Evolutionary conservation across 2,113 vertebrate genomes (phyloP).

Genomic region (Leptosomus discolor): DNA sequence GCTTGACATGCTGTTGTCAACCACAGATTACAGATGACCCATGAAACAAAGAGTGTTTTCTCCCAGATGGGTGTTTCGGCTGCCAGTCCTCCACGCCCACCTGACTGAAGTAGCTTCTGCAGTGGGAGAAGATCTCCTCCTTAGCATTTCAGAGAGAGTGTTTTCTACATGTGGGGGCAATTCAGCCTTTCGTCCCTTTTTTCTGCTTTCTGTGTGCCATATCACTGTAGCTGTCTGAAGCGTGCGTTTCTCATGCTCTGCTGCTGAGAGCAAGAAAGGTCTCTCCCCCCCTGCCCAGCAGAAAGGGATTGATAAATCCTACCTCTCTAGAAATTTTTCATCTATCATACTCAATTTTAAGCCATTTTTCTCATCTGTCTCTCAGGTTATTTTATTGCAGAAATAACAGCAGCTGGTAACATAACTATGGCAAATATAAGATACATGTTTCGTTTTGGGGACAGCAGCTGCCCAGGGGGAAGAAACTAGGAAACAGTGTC

Average conservation of each 20-base stretch:
- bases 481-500: background rate
- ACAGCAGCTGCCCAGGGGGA: background rate
- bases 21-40: background rate
- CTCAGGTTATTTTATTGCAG: background rate
- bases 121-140: background rate
- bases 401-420: background rate
- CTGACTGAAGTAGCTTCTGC: background rate
- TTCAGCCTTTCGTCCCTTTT: background rate
- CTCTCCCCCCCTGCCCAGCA: background rate
- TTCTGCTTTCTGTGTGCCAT: background rate
- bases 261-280: background rate
- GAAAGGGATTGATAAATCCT: background rate
- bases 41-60: background rate
- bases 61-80: fast-evolving
- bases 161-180: fast-evolving
- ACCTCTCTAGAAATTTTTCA: background rate
- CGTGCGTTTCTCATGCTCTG: background rate
- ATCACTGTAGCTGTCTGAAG: background rate
- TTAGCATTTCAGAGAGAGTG: background rate
- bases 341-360: background rate
- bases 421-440: background rate
- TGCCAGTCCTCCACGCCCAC: background rate
- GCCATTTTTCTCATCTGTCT: background rate
- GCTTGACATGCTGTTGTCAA: background rate
- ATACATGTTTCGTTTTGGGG: background rate